Conservation (phyloP, 2,888 invertebrate genomes). For the Cotesia congregata region DNA sequence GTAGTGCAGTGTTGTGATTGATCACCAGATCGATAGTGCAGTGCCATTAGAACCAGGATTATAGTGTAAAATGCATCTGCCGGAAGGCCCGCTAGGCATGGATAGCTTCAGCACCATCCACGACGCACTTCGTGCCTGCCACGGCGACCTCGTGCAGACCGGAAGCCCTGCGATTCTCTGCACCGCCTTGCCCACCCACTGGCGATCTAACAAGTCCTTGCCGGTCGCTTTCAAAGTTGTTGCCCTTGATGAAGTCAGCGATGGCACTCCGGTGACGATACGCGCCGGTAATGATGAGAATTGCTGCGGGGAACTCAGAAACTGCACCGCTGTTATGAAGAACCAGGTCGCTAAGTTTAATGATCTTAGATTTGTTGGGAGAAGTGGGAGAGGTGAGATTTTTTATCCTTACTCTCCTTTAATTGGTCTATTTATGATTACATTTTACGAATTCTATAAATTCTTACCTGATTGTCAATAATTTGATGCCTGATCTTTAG, state of each 20-base stretch:
- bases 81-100: constrained; percentile 78
- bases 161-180: constrained; percentile 97
- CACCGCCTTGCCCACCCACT: constrained; percentile 93
- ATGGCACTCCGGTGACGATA: constrained; percentile 94
- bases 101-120: constrained; percentile 83
- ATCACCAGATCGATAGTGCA: no score
- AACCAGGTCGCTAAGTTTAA: constrained; percentile 99
- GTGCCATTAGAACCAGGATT: no score
- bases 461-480: no score
- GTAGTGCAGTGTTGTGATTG: background rate
- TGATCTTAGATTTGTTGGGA: constrained; percentile 96
- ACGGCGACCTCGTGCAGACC: constrained; percentile 94
- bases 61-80: constrained; percentile 76
- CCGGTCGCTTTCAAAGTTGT: constrained; percentile 97
- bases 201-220: constrained; percentile 97
- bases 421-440: background rate
- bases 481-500: no score
- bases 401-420: constrained; percentile 48
- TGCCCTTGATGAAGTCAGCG: constrained; percentile 91
- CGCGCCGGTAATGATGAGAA: constrained; percentile 99
- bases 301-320: constrained; percentile 93
- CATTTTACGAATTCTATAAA: no score
- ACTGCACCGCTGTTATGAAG: constrained; percentile 95
- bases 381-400: constrained; percentile 89
- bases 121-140: constrained; percentile 87